Base-by-base conservation (phyloP, 1,140 invertebrate genomes). In the Drosophila nasuta region DNA sequence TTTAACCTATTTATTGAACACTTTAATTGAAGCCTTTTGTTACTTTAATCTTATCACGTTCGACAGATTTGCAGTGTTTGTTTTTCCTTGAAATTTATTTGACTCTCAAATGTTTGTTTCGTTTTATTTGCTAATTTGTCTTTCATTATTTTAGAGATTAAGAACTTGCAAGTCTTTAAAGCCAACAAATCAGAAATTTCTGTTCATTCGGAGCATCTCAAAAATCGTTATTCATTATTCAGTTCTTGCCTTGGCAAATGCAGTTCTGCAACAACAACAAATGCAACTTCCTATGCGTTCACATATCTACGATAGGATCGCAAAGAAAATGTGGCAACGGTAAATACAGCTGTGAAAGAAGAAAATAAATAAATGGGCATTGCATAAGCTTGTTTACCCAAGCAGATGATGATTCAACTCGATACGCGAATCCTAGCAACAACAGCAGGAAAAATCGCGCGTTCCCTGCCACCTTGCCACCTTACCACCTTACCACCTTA, bases 331-430 rank as follows among this genome's bases (percentile, higher is more conserved):
- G 30, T 51, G 33, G 10, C 48, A 64, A 3, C 17, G n/a, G 20
- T 64, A 45, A 56, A 30, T 65, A 54, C 7, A 56, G 35, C 8
- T 30, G 5, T 10, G 13, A 45, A 56, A 30, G 17, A 7, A 43
- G 20, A 10, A 28, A 28, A 28, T 28, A 51, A 28, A 11, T 7
- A 20, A 20, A 51, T 13, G 25, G 25, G 25, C 30, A 63, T 63
- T 35, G 30, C 30, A 63, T 41, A 64, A 38, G 60, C 33, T 64
- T 52, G 62, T 41, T 64, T 52, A 52, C 33, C n/a, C 11, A 52
- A 51, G 60, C 17, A 35, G 45, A 48, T 48, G 13, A 48, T n/a
- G 7, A 35, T 28, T 28, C 11, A 13, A 33, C 35, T 33, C 10
- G n/a, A 5, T 33, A 15, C 30, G 10, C 30, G 10, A 41, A 17